These are phyloP conservation scores for Clarias pachynema DNA, from an alignment of 2,797 vertebrate genomes.

Conservation along the genomic window DNA sequence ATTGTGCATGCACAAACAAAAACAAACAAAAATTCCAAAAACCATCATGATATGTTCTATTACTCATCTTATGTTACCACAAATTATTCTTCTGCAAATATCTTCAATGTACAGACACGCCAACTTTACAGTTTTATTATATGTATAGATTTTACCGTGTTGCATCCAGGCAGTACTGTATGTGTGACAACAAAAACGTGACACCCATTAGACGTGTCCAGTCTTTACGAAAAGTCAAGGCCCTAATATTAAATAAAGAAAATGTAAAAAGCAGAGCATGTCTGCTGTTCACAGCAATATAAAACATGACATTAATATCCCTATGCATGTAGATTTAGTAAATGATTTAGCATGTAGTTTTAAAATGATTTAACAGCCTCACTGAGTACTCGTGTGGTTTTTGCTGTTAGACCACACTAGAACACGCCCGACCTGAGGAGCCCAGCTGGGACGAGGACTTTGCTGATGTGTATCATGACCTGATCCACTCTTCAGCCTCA, in stretches of 20 bases:
- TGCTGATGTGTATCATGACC: conserved; percentile 92
- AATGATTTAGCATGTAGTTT: not conserved
- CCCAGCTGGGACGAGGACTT: conserved; percentile 97
- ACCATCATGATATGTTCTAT: too few species aligned
- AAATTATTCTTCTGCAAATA: too few species aligned
- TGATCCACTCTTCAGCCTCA: conserved; percentile 96
- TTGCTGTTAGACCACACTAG: conserved; percentile 81
- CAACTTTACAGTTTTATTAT: too few species aligned
- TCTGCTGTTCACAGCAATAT: not conserved
- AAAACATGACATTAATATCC: not conserved
- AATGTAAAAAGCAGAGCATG: not conserved
- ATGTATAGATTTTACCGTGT: too few species aligned
- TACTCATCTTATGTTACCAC: too few species aligned
- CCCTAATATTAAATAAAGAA: too few species aligned
- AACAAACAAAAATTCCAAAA: too few species aligned
- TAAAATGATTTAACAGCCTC: not conserved
- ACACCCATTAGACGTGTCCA: too few species aligned
- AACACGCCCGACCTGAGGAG: conserved; percentile 90
- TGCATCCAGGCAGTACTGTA: too few species aligned
- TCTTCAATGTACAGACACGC: too few species aligned
- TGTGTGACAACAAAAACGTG: too few species aligned
- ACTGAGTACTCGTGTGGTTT: not conserved
- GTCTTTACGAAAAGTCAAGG: not conserved
- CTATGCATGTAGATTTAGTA: not conserved
- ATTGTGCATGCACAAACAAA: too few species aligned